Percentiles rank a stretch among this genome's conserved stretches.
Evolutionary conservation across 2,888 invertebrate species (phyloP).

Genomic region (Himalopsyche kuldschensis): DNA sequence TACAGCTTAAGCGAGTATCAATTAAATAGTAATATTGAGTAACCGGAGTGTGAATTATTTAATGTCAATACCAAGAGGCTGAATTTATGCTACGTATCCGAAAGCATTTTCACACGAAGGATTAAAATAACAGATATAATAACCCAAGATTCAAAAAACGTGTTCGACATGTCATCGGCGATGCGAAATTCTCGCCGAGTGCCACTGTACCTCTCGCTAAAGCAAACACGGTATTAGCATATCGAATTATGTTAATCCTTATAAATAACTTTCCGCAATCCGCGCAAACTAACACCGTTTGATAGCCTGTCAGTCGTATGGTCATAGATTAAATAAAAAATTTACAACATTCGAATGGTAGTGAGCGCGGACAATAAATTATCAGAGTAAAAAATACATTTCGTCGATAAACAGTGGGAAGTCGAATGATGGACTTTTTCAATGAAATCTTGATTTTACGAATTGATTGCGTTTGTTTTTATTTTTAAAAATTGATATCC

Average conservation of each 20-base stretch:
- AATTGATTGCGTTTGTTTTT: neutral
- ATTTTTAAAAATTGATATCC: neutral
- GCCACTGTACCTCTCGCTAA: neutral
- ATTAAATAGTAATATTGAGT: too few species aligned
- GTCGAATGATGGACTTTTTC: neutral
- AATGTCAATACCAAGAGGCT: neutral
- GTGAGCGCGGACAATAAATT: neutral
- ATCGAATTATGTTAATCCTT: slow-evolving; percentile 12
- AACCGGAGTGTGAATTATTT: too few species aligned
- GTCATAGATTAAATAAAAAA: neutral
- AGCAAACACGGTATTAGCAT: slow-evolving; percentile 20
- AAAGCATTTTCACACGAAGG: neutral
- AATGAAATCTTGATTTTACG: neutral
- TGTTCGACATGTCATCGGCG: neutral
- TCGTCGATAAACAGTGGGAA: neutral
- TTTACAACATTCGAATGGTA: neutral
- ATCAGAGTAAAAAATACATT: neutral
- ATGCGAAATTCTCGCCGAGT: neutral
- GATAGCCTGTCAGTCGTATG: slow-evolving; percentile 47
- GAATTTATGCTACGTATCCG: neutral
- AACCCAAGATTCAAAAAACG: neutral
- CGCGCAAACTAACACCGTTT: slow-evolving; percentile 42
- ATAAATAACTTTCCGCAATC: neutral
- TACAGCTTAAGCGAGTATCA: too few species aligned
- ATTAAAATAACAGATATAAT: neutral